phyloP scores from a whole-genome alignment of 2,888 invertebrate genomes.

The Heliconius hortense region DNA sequence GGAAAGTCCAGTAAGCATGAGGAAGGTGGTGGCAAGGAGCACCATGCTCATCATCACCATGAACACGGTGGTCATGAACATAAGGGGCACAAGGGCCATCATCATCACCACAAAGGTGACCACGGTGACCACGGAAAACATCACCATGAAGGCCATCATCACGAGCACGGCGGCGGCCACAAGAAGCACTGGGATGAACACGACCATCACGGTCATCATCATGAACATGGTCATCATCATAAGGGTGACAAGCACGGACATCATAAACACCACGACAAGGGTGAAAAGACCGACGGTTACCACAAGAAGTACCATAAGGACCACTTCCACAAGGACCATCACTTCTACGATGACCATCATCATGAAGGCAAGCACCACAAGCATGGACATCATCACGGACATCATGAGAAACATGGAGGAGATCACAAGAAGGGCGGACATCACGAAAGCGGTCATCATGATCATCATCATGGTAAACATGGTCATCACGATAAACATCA shows the following conservation, averaged over 20 bases:
- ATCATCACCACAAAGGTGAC: slow-evolving; percentile 75
- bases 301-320: slow-evolving; percentile 79
- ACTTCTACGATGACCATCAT: slow-evolving; percentile 77
- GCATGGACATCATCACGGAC: slow-evolving; percentile 73
- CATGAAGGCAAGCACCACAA: slow-evolving; percentile 77
- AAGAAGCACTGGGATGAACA: slow-evolving; percentile 74
- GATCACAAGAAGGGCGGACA: slow-evolving; percentile 77
- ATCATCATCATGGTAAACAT: slow-evolving; percentile 74
- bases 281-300: slow-evolving; percentile 72
- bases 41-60: slow-evolving; percentile 72
- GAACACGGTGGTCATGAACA: slow-evolving; percentile 72
- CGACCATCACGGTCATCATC: slow-evolving; percentile 72
- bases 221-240: slow-evolving; percentile 74
- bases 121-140: slow-evolving; percentile 73
- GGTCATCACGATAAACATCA: slow-evolving; percentile 76
- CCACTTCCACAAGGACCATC: slow-evolving; percentile 75
- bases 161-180: slow-evolving; percentile 71
- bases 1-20: slow-evolving; percentile 66
- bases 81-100: slow-evolving; percentile 76
- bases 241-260: slow-evolving; percentile 75
- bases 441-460: slow-evolving; percentile 70
- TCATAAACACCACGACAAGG: slow-evolving; percentile 74
- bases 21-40: slow-evolving; percentile 71
- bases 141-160: slow-evolving; percentile 71
- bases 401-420: slow-evolving; percentile 70